Base-by-base conservation (phyloP, 2,113 vertebrate species). In the Loxodonta africana region DNA sequence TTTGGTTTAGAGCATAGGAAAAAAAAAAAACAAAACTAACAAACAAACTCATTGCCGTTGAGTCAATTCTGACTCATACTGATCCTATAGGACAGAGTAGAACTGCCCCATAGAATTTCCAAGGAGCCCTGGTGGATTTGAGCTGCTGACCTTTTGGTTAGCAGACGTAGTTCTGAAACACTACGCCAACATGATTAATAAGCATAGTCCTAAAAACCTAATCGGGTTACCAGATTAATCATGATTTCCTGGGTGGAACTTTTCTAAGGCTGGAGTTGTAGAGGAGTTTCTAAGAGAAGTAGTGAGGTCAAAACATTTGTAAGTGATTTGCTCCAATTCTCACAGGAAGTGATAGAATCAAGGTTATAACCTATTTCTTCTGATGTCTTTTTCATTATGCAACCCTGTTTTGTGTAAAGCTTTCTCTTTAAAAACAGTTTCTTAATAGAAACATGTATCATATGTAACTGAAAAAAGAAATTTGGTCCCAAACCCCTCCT, bases 311-410 rank as follows among this genome's bases (percentile, higher is more conserved):
- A 86, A 41, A 80, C 14, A 74, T 20, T n/a, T 87, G 81, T 63
- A 71, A 95, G n/a, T 48, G 28, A 84, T 90, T 88, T 87, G 6
- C 82, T 96, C 41, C 18, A 94, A 82, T 84, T 88, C 77, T 94
- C 17, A 80, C 10, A 69, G 51, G 14, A 23, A 73, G 28, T 37
- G 51, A 48, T 60, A 90, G 44, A 81, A 82, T 33, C 37, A 77
- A 83, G 44, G 65, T 60, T 53, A 37, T 65, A 88, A 84, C 4
- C 3, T 5, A 65, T 18, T 18, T 57, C 28, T 82, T 73, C 46
- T 65, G 62, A 62, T 80, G 14, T 77, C 51, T 82, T 62, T 88
- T 84, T 63, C 30, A 89, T 82, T 81, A 30, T 33, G n/a, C 4
- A 80, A 37, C 33, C 6, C 71, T 74, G 71, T 67, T 84, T 97